phyloP scores from a whole-genome alignment of 2,888 invertebrate species.

The Dynastes grantii region DNA sequence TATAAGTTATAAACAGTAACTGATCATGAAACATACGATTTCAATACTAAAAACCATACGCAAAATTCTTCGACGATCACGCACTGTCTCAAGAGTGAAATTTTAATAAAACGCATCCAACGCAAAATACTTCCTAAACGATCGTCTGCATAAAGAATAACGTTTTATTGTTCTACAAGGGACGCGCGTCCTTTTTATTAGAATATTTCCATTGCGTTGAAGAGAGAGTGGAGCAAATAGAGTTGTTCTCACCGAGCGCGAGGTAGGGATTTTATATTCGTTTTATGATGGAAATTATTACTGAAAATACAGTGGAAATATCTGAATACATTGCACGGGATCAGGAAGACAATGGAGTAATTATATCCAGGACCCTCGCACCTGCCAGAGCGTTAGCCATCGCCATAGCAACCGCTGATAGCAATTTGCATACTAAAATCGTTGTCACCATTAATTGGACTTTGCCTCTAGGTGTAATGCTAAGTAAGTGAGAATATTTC shows the following conservation, averaged over 20 bases:
- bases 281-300: conserved; percentile 52
- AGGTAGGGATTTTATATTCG: conserved; percentile 46
- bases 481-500: conserved; percentile 47
- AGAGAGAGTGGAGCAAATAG: conserved; percentile 1
- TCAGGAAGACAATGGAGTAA: conserved; percentile 66
- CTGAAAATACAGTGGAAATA: conserved; percentile 55
- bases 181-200: conserved; percentile 29
- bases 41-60: background rate
- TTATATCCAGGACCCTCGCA: conserved; percentile 64
- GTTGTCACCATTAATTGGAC: conserved; percentile 65
- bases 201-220: conserved; percentile 13
- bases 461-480: conserved; percentile 58
- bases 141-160: conserved; percentile 33
- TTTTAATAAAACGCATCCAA: conserved; percentile 20
- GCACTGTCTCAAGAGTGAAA: background rate
- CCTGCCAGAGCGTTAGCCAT: conserved; percentile 61
- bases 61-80: background rate
- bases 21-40: too few relatives aligned
- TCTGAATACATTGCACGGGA: conserved; percentile 50
- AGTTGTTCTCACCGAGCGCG: conserved; percentile 6
- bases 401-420: conserved; percentile 63
- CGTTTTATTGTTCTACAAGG: conserved; percentile 14
- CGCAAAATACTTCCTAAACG: conserved; percentile 25
- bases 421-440: conserved; percentile 67
- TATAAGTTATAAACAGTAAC: too few relatives aligned